Conservation (phyloP, 2,888 invertebrate species). For the Cephus rjabovi region DNA sequence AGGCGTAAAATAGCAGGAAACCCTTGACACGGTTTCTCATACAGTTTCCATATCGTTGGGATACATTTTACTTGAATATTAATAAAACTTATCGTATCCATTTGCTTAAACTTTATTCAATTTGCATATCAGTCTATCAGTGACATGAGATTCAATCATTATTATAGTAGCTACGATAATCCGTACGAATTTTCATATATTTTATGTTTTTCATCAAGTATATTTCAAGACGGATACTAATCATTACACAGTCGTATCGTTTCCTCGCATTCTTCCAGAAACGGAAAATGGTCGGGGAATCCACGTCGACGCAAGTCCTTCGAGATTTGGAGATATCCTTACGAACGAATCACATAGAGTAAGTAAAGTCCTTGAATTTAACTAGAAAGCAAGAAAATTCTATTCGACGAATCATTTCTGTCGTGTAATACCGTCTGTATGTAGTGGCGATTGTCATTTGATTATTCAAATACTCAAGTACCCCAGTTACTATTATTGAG, state of each 20-base stretch:
- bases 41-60: neutral
- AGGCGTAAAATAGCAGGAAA: conserved; percentile 17
- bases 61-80: conserved; percentile 17
- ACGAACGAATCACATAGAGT: conserved; percentile 99
- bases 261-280: conserved; percentile 81
- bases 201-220: conserved; percentile 12
- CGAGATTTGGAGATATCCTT: conserved; percentile 98
- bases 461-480: neutral
- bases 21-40: conserved; percentile 13
- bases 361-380: conserved; percentile 65
- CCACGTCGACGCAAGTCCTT: conserved; percentile 97
- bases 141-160: neutral
- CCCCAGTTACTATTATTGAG: neutral
- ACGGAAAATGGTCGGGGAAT: conserved; percentile 96
- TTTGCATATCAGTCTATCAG: neutral
- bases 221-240: conserved; percentile 46
- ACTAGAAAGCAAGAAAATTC: neutral
- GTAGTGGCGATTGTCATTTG: neutral
- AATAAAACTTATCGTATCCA: conserved; percentile 18
- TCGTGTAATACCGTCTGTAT: neutral
- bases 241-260: conserved; percentile 63
- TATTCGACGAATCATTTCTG: neutral
- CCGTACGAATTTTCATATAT: neutral
- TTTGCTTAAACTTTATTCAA: neutral
- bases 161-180: neutral